Conservation (phyloP, 2,113 vertebrate genomes). For the Gila orcuttii region DNA sequence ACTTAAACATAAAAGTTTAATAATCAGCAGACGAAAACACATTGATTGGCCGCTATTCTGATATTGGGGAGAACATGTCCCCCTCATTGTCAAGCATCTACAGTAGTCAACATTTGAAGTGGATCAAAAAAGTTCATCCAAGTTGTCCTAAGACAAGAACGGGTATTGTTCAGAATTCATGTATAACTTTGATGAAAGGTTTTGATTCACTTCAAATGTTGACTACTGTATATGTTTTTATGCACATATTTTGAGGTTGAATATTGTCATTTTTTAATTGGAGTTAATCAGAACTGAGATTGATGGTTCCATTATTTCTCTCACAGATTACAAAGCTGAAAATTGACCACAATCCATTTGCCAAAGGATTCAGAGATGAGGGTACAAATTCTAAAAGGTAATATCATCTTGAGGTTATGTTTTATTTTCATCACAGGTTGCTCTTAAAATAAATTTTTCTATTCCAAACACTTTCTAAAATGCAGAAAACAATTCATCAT, state of each 20-base stretch:
- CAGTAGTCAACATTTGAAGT: too few species aligned
- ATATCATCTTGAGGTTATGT: not conserved
- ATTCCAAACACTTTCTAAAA: too few species aligned
- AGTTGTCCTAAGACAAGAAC: too few species aligned
- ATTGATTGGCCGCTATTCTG: not conserved
- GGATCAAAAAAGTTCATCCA: too few species aligned
- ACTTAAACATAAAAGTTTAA: not conserved
- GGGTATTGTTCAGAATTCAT: too few species aligned
- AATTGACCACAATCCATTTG: slow-evolving; percentile 92
- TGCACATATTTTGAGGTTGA: not conserved
- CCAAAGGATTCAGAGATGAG: slow-evolving; percentile 90
- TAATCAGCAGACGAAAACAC: not conserved
- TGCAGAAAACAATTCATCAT: too few species aligned
- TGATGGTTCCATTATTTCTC: not conserved
- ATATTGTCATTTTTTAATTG: not conserved
- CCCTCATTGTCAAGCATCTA: not conserved
- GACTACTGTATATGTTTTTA: not conserved
- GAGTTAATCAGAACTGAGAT: not conserved
- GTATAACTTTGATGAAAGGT: too few species aligned
- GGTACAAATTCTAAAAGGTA: slow-evolving; percentile 84
- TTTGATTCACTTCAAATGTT: too few species aligned
- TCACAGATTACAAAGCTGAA: slow-evolving; percentile 89
- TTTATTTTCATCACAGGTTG: not conserved
- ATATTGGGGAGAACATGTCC: not conserved
- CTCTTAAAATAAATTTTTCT: not conserved